Evolutionary conservation across 2,888 invertebrate species (phyloP), one percentile per base, ranked within the genome.

Genomic region (Brenthis hecate): DNA sequence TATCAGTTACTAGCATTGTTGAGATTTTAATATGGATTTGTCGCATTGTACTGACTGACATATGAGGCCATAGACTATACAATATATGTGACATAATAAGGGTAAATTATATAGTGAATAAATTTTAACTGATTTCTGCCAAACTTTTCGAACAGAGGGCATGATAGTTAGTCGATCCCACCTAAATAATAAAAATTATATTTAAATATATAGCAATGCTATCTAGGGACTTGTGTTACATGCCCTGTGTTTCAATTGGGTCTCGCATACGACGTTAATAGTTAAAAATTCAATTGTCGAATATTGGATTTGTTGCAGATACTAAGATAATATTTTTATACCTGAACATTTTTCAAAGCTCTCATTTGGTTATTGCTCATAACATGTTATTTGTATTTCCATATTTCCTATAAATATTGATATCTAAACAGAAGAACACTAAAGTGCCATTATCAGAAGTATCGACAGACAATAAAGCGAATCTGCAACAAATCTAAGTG

Each of bases 111-210:
- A 54, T 55, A 54, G 16, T 47, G 14, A 11, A 43, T 47, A 14
- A 19, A 32, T 23, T 54, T 56, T 50, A 53, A 54, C 69, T 53
- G 56, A 56, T 69, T 61, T 47, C 54, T 60, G 32, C 32, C 65
- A 56, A 65, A 43, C 13, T 23, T 14, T 43, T 43, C 8, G 55
- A 53, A 28, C 61, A 51, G 48, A 62, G 62, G 69, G 65, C 69
- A 69, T 51, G 61, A 69, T 50, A 23, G 6, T 19, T 32, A 50
- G 56, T 60, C 23, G 8, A 63, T 53, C 62, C 63, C 66, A 69
- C 69, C 66, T 60, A 43, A 63, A 50, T 32, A 32, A 28, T 48
- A 16, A 54, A 19, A 54, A 56, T 11, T 47, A 14, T 65, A 28
- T 32, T 53, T 23, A 19, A 56, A 43, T 16, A 16, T 28, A 6